Percentiles rank a stretch among this genome's conserved stretches.
Conservation (phyloP, 2,888 invertebrate species). For the Polymixis flavicincta region DNA sequence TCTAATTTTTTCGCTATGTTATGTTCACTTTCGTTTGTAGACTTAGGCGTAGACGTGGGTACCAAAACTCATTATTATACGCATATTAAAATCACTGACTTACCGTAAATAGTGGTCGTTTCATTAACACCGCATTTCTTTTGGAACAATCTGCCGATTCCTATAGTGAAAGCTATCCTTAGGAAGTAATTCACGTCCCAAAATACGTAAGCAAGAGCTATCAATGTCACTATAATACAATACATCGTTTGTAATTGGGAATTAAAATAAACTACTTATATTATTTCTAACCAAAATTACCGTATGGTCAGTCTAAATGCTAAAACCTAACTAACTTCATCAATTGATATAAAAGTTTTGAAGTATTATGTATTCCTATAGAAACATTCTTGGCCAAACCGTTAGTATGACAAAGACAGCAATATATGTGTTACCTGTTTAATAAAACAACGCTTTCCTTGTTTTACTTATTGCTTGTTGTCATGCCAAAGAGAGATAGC, state of each 20-base stretch:
- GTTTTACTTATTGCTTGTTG: constrained; percentile 31
- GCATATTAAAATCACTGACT: constrained; percentile 72
- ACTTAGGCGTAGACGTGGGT: not conserved
- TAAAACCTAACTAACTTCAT: constrained; percentile 55
- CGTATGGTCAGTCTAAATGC: constrained; percentile 42
- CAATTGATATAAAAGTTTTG: constrained; percentile 7
- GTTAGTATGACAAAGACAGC: constrained; percentile 51
- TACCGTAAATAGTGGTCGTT: constrained; percentile 94
- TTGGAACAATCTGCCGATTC: constrained; percentile 92
- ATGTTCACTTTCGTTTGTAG: not conserved
- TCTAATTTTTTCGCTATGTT: not conserved
- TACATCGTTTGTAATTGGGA: constrained; percentile 74
- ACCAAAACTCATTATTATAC: constrained; percentile 19
- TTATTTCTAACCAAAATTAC: constrained; percentile 2
- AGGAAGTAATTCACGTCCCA: constrained; percentile 96
- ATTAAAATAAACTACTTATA: constrained; percentile 9
- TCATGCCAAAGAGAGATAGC: constrained; percentile 45
- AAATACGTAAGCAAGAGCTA: constrained; percentile 92
- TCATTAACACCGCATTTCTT: constrained; percentile 93
- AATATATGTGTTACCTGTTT: constrained; percentile 21
- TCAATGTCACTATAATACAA: constrained; percentile 79
- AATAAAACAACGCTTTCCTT: constrained; percentile 43
- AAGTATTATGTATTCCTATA: constrained; percentile 15
- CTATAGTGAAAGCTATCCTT: constrained; percentile 93
- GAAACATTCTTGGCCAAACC: constrained; percentile 21